Conservation (phyloP, 1,140 invertebrate genomes). For the Spodoptera litura region DNA sequence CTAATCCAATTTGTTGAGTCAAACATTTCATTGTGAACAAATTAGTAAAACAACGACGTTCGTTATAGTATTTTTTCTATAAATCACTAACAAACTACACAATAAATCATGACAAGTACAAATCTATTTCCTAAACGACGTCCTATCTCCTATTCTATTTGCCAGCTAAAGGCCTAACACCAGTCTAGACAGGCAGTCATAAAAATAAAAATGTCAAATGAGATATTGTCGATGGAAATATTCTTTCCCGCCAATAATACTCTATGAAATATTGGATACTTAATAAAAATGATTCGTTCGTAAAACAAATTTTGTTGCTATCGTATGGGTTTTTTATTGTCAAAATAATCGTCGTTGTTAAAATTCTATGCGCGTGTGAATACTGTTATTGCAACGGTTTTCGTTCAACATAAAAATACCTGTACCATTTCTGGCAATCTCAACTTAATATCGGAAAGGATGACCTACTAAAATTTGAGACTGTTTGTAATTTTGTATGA, state of each 20-base stretch:
- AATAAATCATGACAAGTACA: conserved; percentile 15
- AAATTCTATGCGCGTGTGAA: conserved; percentile 22
- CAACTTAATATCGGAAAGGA: conserved; percentile 24
- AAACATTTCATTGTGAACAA: too few species aligned
- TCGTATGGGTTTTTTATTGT: conserved; percentile 34
- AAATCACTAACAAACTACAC: background rate
- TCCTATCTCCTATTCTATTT: conserved; percentile 8
- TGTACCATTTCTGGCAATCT: conserved; percentile 33
- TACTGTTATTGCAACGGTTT: conserved; percentile 20
- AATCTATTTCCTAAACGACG: conserved; percentile 26
- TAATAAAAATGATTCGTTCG: conserved; percentile 23
- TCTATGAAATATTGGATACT: conserved; percentile 33
- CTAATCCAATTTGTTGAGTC: too few species aligned
- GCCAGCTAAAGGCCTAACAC: conserved; percentile 20
- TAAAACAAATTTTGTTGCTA: conserved; percentile 36
- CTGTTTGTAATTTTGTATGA: conserved; percentile 1
- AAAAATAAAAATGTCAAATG: conserved; percentile 36
- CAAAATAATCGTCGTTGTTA: conserved; percentile 14
- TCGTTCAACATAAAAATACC: conserved; percentile 16
- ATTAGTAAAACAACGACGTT: too few species aligned
- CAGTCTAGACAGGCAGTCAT: conserved; percentile 20
- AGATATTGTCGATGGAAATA: conserved; percentile 19
- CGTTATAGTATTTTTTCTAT: background rate
- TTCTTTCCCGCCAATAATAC: conserved; percentile 33
- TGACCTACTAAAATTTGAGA: conserved; percentile 22